Conservation (phyloP, 1,140 invertebrate genomes). For the Oscheius sp. region DNA sequence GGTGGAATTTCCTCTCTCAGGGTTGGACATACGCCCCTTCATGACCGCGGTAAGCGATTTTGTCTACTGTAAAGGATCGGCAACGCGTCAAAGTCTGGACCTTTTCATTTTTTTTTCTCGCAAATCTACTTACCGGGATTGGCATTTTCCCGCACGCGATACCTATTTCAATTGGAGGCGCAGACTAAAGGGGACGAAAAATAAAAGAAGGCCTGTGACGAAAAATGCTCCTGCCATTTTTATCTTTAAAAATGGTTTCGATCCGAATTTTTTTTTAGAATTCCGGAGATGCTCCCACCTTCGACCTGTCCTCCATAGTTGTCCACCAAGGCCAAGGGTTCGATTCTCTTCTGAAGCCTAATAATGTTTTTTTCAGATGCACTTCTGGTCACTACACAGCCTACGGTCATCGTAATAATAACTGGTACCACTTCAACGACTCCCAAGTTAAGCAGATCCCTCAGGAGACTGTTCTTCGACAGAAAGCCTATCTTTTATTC, state of each 20-base stretch:
- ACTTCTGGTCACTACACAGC: slow-evolving; percentile 26
- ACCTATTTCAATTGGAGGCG: not conserved
- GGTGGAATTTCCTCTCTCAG: slow-evolving; percentile 28
- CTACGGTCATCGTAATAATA: not conserved
- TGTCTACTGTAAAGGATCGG: not conserved
- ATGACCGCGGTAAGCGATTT: slow-evolving; percentile 6
- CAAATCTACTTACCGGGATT: too few relatives aligned
- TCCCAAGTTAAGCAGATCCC: not conserved
- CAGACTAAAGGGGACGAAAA: too few relatives aligned
- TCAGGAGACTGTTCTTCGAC: not conserved
- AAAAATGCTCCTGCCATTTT: too few relatives aligned
- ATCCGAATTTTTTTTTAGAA: too few relatives aligned
- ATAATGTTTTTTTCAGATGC: slow-evolving; percentile 16
- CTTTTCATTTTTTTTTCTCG: not conserved
- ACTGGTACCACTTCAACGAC: slow-evolving; percentile 31
- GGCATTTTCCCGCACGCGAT: too few relatives aligned
- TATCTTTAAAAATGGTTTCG: too few relatives aligned
- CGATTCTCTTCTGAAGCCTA: not conserved
- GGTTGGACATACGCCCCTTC: slow-evolving; percentile 13
- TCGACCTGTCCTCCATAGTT: slow-evolving; percentile 21
- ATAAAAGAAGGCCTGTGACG: too few relatives aligned
- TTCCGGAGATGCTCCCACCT: not conserved
- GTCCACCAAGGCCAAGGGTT: slow-evolving; percentile 34
- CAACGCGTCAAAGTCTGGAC: not conserved
- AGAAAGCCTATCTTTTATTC: slow-evolving; percentile 30